These are phyloP conservation scores for Andricus curvator DNA, from an alignment of 2,888 invertebrate species.

Conservation along the genomic window DNA sequence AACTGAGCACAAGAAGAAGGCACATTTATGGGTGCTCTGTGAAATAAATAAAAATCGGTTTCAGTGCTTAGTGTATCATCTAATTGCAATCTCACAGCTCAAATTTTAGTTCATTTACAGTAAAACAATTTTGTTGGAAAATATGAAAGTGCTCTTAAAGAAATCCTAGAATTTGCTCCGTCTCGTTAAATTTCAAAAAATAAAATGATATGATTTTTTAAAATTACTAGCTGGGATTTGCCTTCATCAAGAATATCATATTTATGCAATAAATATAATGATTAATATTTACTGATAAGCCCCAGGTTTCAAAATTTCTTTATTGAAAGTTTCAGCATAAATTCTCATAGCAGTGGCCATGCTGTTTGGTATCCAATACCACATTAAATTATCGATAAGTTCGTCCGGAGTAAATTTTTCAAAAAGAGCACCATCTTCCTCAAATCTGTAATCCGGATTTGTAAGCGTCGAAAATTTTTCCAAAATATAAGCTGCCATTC, in stretches of 20 bases:
- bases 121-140: too few species aligned
- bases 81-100: too few species aligned
- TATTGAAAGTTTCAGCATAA: slow-evolving; percentile 83
- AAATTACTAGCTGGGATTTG: too few species aligned
- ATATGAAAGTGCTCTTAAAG: too few species aligned
- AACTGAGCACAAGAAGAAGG: slow-evolving; percentile 73
- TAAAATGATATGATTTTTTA: too few species aligned
- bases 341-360: slow-evolving; percentile 79
- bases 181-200: too few species aligned
- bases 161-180: too few species aligned
- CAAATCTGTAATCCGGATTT: slow-evolving; percentile 72
- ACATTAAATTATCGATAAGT: slow-evolving; percentile 80
- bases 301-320: slow-evolving; percentile 64
- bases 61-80: too few species aligned
- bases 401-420: slow-evolving; percentile 79
- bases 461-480: slow-evolving; percentile 91
- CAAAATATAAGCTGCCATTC: slow-evolving; percentile 92
- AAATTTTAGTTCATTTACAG: not conserved
- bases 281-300: slow-evolving; percentile 77
- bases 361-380: slow-evolving; percentile 80
- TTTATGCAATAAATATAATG: too few species aligned
- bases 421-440: slow-evolving; percentile 84
- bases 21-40: slow-evolving; percentile 58
- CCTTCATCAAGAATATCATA: too few species aligned
- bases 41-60: not conserved